phyloP scores from a whole-genome alignment of 2,797 vertebrate genomes.

The Morelia viridis region DNA sequence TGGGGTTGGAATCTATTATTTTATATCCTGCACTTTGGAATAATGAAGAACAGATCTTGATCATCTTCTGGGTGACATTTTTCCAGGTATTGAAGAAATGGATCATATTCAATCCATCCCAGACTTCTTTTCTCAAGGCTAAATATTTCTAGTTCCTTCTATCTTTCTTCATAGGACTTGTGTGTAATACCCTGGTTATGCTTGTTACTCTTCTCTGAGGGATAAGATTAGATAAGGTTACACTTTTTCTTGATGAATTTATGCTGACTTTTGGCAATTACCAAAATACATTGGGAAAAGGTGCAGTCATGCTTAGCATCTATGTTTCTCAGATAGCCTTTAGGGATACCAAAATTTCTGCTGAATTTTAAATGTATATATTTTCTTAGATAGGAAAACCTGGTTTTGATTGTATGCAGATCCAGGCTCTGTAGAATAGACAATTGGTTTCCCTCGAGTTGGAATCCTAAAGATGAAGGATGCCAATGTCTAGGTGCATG shows the following conservation, averaged over 20 bases:
- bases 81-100: neutral
- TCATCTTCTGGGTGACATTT: neutral
- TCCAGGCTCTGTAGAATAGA: neutral
- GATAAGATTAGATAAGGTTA: neutral
- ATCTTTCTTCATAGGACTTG: neutral
- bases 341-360: neutral
- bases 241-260: neutral
- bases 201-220: neutral
- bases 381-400: too few relatives aligned
- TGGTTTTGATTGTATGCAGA: too few relatives aligned
- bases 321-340: neutral
- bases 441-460: neutral
- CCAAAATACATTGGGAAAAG: neutral
- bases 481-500: neutral
- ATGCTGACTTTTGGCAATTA: neutral
- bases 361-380: neutral
- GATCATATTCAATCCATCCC: neutral
- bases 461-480: neutral
- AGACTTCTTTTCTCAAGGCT: neutral
- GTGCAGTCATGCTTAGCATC: neutral
- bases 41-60: neutral
- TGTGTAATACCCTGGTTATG: neutral
- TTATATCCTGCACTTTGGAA: neutral
- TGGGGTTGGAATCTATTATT: neutral
- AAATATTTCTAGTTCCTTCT: neutral